phyloP scores from a whole-genome alignment of 2,888 invertebrate genomes.

The Oscheius myriophilus region DNA sequence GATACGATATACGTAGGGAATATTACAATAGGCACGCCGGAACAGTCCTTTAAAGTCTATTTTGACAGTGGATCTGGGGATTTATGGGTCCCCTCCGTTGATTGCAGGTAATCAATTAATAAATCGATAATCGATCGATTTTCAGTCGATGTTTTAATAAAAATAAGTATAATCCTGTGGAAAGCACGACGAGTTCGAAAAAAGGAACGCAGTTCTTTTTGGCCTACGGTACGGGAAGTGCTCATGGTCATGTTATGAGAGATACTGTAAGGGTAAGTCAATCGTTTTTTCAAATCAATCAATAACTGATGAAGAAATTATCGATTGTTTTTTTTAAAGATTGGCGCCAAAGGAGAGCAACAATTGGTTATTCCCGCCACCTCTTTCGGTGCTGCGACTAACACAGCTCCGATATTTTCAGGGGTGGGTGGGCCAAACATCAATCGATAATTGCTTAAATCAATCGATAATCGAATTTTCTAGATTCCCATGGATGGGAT shows the following conservation, averaged over 20 bases:
- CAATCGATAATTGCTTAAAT: background rate
- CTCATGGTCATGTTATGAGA: conserved; percentile 90
- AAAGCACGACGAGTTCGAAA: background rate
- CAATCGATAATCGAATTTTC: background rate
- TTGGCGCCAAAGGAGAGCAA: background rate
- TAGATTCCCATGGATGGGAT: conserved; percentile 13
- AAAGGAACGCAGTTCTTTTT: background rate
- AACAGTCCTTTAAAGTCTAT: too few relatives aligned
- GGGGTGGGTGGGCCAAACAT: background rate
- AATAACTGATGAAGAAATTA: too few relatives aligned
- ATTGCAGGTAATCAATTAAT: conserved; percentile 1
- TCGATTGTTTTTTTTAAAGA: background rate
- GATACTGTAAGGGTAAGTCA: conserved; percentile 82
- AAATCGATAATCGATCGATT: background rate
- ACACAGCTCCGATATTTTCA: background rate
- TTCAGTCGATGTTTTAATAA: background rate
- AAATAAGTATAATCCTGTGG: background rate
- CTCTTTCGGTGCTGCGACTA: conserved; percentile 1
- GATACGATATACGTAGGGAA: too few relatives aligned
- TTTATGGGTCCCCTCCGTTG: background rate
- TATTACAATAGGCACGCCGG: too few relatives aligned
- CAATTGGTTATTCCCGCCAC: conserved; percentile 7
- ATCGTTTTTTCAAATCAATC: too few relatives aligned
- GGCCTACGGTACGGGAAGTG: conserved; percentile 86
- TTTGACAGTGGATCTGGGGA: conserved; percentile 8